Evolutionary conservation across 2,888 invertebrate species (phyloP).

Genomic region (Blastobasis lacticolella): DNA sequence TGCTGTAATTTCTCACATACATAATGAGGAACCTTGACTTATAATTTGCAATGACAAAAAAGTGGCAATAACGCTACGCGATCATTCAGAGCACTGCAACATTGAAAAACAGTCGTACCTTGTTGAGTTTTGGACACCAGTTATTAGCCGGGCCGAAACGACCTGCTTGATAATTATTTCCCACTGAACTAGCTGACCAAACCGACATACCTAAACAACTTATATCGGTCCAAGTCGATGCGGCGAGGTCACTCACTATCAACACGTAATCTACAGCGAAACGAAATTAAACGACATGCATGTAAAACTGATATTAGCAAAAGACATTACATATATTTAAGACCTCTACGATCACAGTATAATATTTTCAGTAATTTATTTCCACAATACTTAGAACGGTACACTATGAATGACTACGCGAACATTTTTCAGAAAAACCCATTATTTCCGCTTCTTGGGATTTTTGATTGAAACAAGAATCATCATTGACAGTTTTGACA

Average conservation of each 20-base stretch:
- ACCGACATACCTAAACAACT: constrained; percentile 78
- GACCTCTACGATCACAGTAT: too few relatives aligned
- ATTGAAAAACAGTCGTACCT: constrained; percentile 46
- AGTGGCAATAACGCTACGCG: constrained; percentile 3
- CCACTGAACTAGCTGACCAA: constrained; percentile 81
- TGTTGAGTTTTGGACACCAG: constrained; percentile 65
- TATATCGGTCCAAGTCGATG: constrained; percentile 54
- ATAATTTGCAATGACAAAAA: neutral
- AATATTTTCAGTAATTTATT: too few relatives aligned
- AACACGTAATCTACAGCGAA: constrained; percentile 6
- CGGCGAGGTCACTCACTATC: constrained; percentile 46
- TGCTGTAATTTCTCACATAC: too few relatives aligned
- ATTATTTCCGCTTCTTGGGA: too few relatives aligned
- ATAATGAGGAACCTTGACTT: constrained; percentile 3
- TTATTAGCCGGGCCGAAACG: constrained; percentile 58
- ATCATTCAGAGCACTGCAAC: neutral
- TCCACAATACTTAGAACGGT: too few relatives aligned
- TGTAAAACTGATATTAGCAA: neutral
- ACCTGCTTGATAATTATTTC: constrained; percentile 64
- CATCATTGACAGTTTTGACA: too few relatives aligned
- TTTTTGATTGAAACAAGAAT: too few relatives aligned
- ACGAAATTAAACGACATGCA: neutral
- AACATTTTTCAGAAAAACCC: too few relatives aligned
- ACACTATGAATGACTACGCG: too few relatives aligned
- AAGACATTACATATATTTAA: neutral